Evolutionary conservation across 2,113 vertebrate species (phyloP).

Genomic region (Rhegmatorhina hoffmannsi): DNA sequence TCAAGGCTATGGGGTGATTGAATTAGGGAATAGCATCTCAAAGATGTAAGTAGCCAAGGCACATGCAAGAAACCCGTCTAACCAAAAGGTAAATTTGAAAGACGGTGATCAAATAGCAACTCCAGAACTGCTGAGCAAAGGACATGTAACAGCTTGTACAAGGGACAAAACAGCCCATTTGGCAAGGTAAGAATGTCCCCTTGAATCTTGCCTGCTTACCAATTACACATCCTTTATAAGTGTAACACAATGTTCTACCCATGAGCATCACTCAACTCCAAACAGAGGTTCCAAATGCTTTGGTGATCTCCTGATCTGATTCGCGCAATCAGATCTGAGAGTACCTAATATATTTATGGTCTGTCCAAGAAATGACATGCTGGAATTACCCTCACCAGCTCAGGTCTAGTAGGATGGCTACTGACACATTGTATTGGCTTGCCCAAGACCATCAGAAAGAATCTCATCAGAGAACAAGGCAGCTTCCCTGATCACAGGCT

Average conservation of each 20-base stretch:
- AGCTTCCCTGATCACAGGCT: neutral
- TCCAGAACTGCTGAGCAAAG: neutral
- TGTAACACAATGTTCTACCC: neutral
- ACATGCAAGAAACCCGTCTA: neutral
- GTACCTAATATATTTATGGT: neutral
- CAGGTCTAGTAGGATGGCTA: neutral
- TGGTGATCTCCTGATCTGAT: neutral
- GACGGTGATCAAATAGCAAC: neutral
- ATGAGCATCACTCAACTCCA: neutral
- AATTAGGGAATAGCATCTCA: neutral
- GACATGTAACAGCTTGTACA: neutral
- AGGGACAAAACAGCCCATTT: neutral
- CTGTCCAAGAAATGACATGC: neutral
- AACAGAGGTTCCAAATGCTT: neutral
- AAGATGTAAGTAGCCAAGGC: neutral
- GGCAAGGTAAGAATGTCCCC: neutral
- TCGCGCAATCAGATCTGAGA: neutral
- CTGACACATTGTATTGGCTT: neutral
- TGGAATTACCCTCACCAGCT: neutral
- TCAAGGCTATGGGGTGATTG: neutral
- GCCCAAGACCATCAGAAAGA: neutral
- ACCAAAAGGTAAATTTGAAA: neutral
- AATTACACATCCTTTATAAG: neutral
- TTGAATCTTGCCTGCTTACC: neutral
- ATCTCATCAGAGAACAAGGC: neutral